A percentile compares a stretch with the other conserved stretches of the same genome.
These are phyloP conservation scores for Pungitius pungitius DNA, from an alignment of 2,113 vertebrate genomes.

Conservation along the genomic window DNA sequence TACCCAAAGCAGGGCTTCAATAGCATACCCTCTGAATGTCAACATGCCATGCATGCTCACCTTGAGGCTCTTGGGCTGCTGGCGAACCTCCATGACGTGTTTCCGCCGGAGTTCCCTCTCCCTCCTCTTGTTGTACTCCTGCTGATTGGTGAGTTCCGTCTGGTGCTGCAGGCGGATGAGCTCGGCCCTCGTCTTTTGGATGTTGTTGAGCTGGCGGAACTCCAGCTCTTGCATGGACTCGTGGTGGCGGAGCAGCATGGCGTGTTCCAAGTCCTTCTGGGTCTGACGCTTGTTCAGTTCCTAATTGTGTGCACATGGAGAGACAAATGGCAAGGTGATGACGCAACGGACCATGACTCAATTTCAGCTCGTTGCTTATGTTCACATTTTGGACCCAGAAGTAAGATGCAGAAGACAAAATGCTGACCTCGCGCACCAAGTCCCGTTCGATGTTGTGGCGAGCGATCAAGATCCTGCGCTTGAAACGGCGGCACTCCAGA, in stretches of 20 bases:
- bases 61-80: slow-evolving; percentile 99
- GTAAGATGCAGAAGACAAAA: background rate
- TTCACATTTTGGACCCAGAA: background rate
- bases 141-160: slow-evolving; percentile 98
- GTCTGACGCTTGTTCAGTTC: slow-evolving; percentile 98
- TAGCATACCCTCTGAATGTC: background rate
- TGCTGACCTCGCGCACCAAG: slow-evolving; percentile 91
- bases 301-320: slow-evolving; percentile 70
- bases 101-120: slow-evolving; percentile 96
- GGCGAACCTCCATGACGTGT: slow-evolving; percentile 98
- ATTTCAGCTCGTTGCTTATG: background rate
- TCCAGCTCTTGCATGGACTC: slow-evolving; percentile 99
- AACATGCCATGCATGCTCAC: slow-evolving; percentile 66
- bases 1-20: background rate
- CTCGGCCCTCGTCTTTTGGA: slow-evolving; percentile 95
- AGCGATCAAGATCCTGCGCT: slow-evolving; percentile 94
- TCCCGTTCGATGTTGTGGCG: slow-evolving; percentile 96
- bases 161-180: slow-evolving; percentile 97
- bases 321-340: background rate
- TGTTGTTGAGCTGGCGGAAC: slow-evolving; percentile 94
- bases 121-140: slow-evolving; percentile 98
- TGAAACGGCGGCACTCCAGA: slow-evolving; percentile 95
- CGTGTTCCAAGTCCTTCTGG: slow-evolving; percentile 97
- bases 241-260: slow-evolving; percentile 96
- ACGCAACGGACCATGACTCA: background rate